These are phyloP conservation scores for Origma solitaria DNA, from an alignment of 2,113 vertebrate genomes.

Conservation along the genomic window DNA sequence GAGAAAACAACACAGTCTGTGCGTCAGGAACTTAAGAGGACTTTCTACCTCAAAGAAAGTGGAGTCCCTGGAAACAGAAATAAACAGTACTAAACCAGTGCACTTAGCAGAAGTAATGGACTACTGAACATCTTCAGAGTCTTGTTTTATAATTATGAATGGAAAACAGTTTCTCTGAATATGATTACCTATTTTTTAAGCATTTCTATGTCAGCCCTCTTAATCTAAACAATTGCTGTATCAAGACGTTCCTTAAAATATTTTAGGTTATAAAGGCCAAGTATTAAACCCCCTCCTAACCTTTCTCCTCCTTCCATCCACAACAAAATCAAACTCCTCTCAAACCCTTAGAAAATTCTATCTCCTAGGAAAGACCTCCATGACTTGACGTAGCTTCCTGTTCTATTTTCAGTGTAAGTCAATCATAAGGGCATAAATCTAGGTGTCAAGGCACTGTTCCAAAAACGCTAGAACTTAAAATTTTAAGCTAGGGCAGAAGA, in stretches of 20 bases:
- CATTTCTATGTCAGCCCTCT: neutral
- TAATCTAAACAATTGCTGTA: neutral
- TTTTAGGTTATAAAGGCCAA: neutral
- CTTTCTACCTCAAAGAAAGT: neutral
- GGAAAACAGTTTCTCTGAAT: neutral
- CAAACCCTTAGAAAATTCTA: neutral
- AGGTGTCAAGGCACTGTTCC: neutral
- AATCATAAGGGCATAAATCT: neutral
- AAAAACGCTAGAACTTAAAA: neutral
- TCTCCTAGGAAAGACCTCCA: neutral
- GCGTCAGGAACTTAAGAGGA: neutral
- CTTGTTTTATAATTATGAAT: neutral
- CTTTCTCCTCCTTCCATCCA: neutral
- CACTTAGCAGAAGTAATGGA: neutral
- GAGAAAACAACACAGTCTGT: neutral
- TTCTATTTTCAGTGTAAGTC: neutral
- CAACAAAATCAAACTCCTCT: neutral
- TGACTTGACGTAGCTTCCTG: neutral
- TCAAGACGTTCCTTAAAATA: neutral
- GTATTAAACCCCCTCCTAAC: neutral
- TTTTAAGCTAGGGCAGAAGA: neutral
- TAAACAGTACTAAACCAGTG: neutral
- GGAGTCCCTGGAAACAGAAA: neutral
- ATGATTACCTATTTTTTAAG: neutral
- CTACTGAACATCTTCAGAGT: neutral